Conservation (phyloP, 2,888 invertebrate species). For the Troglohyphantes excavatus region DNA sequence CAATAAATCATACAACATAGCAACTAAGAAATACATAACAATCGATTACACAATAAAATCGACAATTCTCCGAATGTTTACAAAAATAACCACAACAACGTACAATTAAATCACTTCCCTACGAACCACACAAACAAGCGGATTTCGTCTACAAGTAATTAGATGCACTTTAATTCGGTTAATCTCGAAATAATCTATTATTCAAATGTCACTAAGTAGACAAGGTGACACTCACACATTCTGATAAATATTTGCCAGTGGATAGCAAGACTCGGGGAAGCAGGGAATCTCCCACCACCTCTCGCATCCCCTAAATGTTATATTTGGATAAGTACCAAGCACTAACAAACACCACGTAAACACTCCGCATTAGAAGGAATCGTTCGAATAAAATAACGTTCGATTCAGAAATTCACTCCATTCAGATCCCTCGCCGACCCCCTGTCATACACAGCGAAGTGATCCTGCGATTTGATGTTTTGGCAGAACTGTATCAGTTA, state of each 20-base stretch:
- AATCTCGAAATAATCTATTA: background rate
- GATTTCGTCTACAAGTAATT: background rate
- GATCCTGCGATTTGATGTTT: conserved; percentile 26
- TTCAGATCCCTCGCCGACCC: background rate
- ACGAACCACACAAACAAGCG: background rate
- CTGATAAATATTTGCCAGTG: conserved; percentile 8
- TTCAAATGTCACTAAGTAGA: background rate
- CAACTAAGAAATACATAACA: background rate
- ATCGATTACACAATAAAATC: background rate
- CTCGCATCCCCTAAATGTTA: background rate
- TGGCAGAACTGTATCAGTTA: conserved; percentile 49
- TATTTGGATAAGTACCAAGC: background rate
- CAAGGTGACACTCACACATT: conserved; percentile 58
- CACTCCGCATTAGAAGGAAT: background rate
- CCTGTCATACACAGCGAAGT: conserved; percentile 26
- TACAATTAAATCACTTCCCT: background rate
- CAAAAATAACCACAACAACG: background rate
- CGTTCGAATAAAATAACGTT: background rate
- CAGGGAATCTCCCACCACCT: background rate
- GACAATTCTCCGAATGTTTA: background rate
- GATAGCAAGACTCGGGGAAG: background rate
- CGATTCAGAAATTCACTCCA: conserved; percentile 6
- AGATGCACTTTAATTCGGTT: background rate
- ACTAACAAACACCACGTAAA: background rate
- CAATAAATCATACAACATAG: background rate